Conservation (phyloP, 2,797 vertebrate species). For the Vultur gryphus region DNA sequence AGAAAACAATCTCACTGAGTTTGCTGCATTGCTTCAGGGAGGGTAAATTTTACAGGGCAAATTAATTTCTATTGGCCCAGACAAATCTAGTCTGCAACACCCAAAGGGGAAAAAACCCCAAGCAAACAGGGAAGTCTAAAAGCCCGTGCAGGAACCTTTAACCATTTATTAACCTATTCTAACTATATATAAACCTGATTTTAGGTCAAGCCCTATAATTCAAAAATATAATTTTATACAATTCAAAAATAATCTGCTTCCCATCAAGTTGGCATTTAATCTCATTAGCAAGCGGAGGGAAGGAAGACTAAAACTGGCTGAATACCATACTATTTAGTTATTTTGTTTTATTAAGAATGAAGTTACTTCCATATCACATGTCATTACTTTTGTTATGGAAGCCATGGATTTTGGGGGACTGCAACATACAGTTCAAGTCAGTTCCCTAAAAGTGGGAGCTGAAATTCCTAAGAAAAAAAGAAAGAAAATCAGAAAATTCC, state of each 20-base stretch:
- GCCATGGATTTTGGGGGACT: not conserved
- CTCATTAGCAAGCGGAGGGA: not conserved
- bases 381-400: not conserved
- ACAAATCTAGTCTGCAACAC: not conserved
- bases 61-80: not conserved
- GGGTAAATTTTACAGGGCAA: slow-evolving; percentile 7
- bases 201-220: not conserved
- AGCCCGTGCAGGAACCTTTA: not conserved
- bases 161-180: not conserved
- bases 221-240: not conserved
- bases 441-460: not conserved
- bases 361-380: not conserved
- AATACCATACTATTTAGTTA: not conserved
- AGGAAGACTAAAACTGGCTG: not conserved
- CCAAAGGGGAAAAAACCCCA: not conserved
- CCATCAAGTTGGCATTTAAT: not conserved
- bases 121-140: not conserved
- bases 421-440: not conserved
- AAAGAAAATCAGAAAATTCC: not conserved
- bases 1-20: slow-evolving; percentile 28
- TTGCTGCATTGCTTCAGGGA: slow-evolving; percentile 31
- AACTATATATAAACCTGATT: not conserved
- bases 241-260: not conserved
- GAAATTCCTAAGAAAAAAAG: not conserved
- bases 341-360: not conserved